Evolutionary conservation across 1,140 invertebrate species (phyloP), one percentile per base, ranked within the genome.

Genomic region (Aphelinus certus): DNA sequence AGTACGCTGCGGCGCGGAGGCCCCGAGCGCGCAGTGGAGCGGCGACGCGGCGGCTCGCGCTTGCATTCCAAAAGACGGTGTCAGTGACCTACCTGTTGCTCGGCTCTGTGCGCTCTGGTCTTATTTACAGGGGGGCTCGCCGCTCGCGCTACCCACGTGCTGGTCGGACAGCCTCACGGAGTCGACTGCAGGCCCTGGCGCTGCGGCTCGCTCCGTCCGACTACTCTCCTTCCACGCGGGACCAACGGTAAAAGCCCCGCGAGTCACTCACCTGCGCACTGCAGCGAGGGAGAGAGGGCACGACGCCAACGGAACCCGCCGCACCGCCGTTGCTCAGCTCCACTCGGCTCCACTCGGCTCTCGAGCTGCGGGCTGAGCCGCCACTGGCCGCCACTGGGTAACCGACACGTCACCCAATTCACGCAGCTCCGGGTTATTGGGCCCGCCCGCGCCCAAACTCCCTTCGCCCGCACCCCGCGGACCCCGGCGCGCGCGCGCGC

Each of bases 361-460:
- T 26, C 26, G 26, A 42, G 55, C 56, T 58, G 49, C 56, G 48
- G 57, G 61, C 60, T 70, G n/a, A 26, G 3, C 47, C 7, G 58
- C 73, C 66, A 61, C 26, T 26, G 71, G 62, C 74, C 73, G 49
- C 62, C 56, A 71, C 65, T 68, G 48, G 3, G 6, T 71, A 71
- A 71, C 62, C 42, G 68, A 75, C 74, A 71, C 67, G 67, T 71
- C 74, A 75, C 74, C 74, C 53, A 75, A 70, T 75, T 75, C 57
- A 67, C 51, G 57, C 43, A 1, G 42, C 57, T n/a, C 43, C 26
- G 26, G 9, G 26, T 56, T 56, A 3, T 56, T 56, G 55, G 7
- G 55, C 26, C 9, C 7, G 3, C 10, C 26, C 26, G 26, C 26
- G 26, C 26, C 26, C 26, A 26, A 26, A 26, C 26, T 26, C 26